Base-by-base conservation (phyloP, 2,797 vertebrate species). In the Monodelphis domestica region DNA sequence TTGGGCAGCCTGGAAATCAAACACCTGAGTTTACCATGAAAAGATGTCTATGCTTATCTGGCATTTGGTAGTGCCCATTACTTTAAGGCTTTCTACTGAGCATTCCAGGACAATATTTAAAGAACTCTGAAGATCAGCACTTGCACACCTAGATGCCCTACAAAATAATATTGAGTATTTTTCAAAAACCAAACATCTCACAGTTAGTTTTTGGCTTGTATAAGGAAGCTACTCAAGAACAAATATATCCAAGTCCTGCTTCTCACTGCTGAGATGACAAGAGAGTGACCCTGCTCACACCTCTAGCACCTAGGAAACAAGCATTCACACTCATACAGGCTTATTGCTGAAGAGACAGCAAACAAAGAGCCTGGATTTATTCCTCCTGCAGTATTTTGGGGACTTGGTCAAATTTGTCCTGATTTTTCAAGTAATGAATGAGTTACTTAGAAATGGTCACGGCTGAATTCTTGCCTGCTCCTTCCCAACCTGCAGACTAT, bases 401-500 rank as follows among this genome's bases (percentile, higher is more conserved):
- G 38, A 84, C 70, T 84, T 50, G 38, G 38, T 84, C 70, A 84
- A 53, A 56, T 89, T 92, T 96, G 24, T 91, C 26, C 15, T 87
- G 89, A 93, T 92, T 97, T 29, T 70, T 91, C 94, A 87, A 94
- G 93, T 89, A 95, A 63, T 89, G 93, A 88, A 91, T 96, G 94
- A 96, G 93, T 88, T 94, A 95, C 97, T 87, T 89, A 94, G 91
- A 15, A 78, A 96, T 70, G 54, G 29, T 52, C 92, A 53, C 11
- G 84, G 92, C 93, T 93, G 87, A 70, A 28, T 95, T 97, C 94
- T 91, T 95, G 90, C 95, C 95, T 94, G 87, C 63, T 95, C 95
- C 94, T 84, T 96, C 94, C 93, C 96, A 94, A 98, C 96, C 96
- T 89, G 92, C 90, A 95, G 51, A 95, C 52, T 87, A 10, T 0